Percentiles rank a stretch among this genome's conserved stretches.
Evolutionary conservation across 2,888 invertebrate species (phyloP).

Genomic region (Leucophenga montana): DNA sequence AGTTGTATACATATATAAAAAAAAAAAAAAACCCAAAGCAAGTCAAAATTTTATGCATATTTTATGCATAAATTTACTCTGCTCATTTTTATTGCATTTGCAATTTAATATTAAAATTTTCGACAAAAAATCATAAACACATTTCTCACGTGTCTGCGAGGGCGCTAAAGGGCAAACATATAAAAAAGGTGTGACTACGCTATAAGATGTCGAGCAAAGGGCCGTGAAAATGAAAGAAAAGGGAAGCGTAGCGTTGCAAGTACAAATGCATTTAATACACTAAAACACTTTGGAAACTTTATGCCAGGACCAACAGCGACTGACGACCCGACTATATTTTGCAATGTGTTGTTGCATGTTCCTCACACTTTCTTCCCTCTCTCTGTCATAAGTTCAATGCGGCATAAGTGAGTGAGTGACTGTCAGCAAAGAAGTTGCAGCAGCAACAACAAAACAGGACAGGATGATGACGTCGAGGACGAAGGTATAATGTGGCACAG

Average conservation of each 20-base stretch:
- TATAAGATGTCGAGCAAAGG: not conserved
- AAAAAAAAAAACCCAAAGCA: not conserved
- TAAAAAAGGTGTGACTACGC: not conserved
- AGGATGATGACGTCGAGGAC: not conserved
- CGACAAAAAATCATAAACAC: not conserved
- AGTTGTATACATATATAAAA: no score
- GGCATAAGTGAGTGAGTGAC: slow-evolving; percentile 13
- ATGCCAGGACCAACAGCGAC: no score
- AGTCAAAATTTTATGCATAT: slow-evolving; percentile 4
- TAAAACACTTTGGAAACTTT: slow-evolving; percentile 16
- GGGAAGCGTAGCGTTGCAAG: not conserved
- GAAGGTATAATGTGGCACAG: slow-evolving; percentile 7
- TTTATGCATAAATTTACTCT: not conserved
- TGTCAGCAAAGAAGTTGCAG: slow-evolving; percentile 1
- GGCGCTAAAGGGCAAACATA: not conserved
- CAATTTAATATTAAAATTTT: slow-evolving; percentile 14
- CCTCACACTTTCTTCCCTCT: not conserved
- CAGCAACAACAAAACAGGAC: no score
- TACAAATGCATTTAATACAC: slow-evolving; percentile 15
- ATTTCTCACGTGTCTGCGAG: not conserved
- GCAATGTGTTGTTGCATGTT: not conserved
- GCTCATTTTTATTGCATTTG: not conserved
- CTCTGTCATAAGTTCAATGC: slow-evolving; percentile 12
- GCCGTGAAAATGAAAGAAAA: not conserved
- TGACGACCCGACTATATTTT: not conserved